Base-by-base conservation (phyloP, 1,140 invertebrate species). In the Colletes gigas region DNA sequence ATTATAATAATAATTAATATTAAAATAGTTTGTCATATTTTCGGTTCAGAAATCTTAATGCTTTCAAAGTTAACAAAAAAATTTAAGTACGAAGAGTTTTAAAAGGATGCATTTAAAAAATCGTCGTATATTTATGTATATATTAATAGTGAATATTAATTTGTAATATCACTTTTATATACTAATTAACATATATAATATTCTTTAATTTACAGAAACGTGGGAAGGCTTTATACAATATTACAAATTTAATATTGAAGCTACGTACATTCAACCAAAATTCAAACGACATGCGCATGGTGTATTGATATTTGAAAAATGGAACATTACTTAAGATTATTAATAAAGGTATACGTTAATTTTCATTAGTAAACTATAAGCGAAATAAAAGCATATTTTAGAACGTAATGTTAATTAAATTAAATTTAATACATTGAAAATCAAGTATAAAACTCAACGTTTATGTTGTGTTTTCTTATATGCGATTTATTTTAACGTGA, bases 181-280 rank as follows among this genome's bases (percentile, higher is more conserved):
- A 65, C 17, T 1, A 1, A 39, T 5, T 8, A 44, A 17, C 17
- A 19, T 2, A 30, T 30, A 30, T 30, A 30, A 30, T 66, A 3
- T 66, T 66, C 41, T 47, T 66, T 66, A 30, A 30, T 50, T 68
- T 17, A 52, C 47, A 50, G 15, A 68, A 15, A 50, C 3, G 19
- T 3, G 19, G n/a, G 14, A 14, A 50, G 21, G 66, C 44, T 50
- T 50, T 19, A 15, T 50, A 44, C 8, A n/a, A 21, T 47, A 59
- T 65, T 65, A 44, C 21, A 7, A 72, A 60, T 72, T 47, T 55
- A 55, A 69, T 41, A 39, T 55, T 30, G 21, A 55, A 69, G 62
- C n/a, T 44, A 65, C 2, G 39, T 17, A 41, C 1, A 17, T 14
- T 63, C 15, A 41, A 2, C 21, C 6, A 41, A 2, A 54, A 75